Base-by-base conservation (phyloP, 2,113 vertebrate species). In the Saguinus imperator region DNA sequence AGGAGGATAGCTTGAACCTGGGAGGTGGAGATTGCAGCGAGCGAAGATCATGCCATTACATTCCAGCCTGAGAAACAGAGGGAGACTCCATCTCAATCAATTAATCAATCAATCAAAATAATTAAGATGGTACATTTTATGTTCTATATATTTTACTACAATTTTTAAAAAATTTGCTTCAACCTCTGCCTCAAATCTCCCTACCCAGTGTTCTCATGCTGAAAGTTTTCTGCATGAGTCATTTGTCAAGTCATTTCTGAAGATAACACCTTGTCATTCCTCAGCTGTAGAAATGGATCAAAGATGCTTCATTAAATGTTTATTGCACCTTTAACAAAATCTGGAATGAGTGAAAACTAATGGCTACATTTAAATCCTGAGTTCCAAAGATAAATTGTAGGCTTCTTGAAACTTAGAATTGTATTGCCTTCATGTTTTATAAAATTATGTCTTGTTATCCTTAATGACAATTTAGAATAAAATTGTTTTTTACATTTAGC, bases 341-440 rank as follows among this genome's bases (percentile, higher is more conserved):
- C 23, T 72, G 57, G 77, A 82, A 88, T 81, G 6, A 81, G 14
- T 92, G 16, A 91, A 87, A 84, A 85, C 87, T 58, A 82, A 35
- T 77, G 66, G 25, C 52, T 88, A 8, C 27, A 20, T 88, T 93
- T 82, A 88, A 79, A 85, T 76, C 16, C 27, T 90, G 37, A 80
- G n/a, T 52, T 68, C 37, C 79, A 50, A 87, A 93, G 35, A 35
- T 93, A 91, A 94, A 87, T n/a, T 80, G 23, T 1, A 94, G n/a
- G 29, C 8, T 81, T 25, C 48, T 86, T 86, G 27, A 89, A 87
- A 89, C 50, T 66, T 70, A 81, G 18, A 57, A 70, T 77, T 91
- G 0, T 66, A 88, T 21, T 66, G 52, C 11, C 21, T 82, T 77
- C 21, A 20, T 1, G 17, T n/a, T 88, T 75, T 91, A 52, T 66